A percentile compares a stretch with the other conserved stretches of the same genome.
These are phyloP conservation scores for Zelostemma sp. DNA, from an alignment of 1,140 invertebrate species.

Conservation along the genomic window DNA sequence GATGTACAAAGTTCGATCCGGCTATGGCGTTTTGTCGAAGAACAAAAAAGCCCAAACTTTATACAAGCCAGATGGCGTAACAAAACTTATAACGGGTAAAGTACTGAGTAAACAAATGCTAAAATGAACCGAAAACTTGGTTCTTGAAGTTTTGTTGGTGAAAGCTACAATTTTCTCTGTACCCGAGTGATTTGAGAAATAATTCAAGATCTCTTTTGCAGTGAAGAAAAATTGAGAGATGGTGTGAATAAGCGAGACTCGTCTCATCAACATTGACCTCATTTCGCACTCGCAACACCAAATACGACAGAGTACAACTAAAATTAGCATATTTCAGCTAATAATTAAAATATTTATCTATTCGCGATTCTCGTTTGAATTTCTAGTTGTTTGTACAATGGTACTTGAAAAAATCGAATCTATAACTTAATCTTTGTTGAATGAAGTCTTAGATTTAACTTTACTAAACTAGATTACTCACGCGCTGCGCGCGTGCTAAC, in stretches of 20 bases:
- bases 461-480: too few relatives aligned
- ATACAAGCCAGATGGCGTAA: conserved; percentile 56
- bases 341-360: neutral
- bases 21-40: conserved; percentile 54
- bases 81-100: conserved; percentile 66
- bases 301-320: conserved; percentile 18
- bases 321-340: conserved; percentile 19
- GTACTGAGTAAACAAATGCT: neutral
- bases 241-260: conserved; percentile 19
- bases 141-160: conserved; percentile 3
- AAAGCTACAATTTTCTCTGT: too few relatives aligned
- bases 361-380: too few relatives aligned
- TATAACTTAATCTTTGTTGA: too few relatives aligned
- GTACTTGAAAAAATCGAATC: too few relatives aligned
- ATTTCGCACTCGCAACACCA: conserved; percentile 14
- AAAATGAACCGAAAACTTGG: neutral
- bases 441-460: too few relatives aligned
- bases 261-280: conserved; percentile 31
- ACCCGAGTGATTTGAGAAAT: conserved; percentile 3
- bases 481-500: too few relatives aligned
- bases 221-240: conserved; percentile 52
- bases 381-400: too few relatives aligned
- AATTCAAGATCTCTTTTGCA: conserved; percentile 34
- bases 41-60: conserved; percentile 57
- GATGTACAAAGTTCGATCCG: conserved; percentile 71